phyloP scores from a whole-genome alignment of 2,113 vertebrate genomes.

The Neomonachus schauinslandi region DNA sequence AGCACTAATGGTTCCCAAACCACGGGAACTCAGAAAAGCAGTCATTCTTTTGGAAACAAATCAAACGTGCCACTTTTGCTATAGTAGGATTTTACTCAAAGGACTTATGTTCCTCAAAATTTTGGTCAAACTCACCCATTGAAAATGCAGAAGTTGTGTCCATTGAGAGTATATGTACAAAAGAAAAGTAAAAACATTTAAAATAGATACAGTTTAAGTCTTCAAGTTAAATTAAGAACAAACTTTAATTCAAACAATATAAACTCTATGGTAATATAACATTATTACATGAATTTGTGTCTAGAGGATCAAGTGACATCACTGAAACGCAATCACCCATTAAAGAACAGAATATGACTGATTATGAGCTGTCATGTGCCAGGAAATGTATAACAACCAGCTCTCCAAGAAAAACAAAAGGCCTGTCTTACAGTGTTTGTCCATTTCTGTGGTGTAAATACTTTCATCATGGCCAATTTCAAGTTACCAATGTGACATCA shows the following conservation, averaged over 20 bases:
- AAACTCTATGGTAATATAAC: background rate
- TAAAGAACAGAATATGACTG: constrained; percentile 29
- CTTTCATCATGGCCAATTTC: background rate
- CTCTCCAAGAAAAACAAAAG: background rate
- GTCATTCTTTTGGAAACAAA: constrained; percentile 36
- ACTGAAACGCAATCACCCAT: background rate
- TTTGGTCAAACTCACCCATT: constrained; percentile 54
- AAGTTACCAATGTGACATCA: background rate
- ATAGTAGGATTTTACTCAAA: background rate
- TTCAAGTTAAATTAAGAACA: constrained; percentile 34
- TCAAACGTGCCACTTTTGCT: background rate
- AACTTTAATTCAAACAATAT: constrained; percentile 35
- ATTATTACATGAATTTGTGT: constrained; percentile 45
- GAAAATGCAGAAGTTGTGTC: constrained; percentile 39
- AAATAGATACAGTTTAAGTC: constrained; percentile 29
- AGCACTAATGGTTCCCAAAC: constrained; percentile 9
- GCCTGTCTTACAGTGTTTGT: background rate
- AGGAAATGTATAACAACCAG: background rate
- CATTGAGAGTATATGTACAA: constrained; percentile 35
- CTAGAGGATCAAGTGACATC: background rate
- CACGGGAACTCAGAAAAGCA: background rate
- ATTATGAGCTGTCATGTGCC: background rate
- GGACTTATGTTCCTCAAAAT: background rate
- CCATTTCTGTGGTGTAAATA: constrained; percentile 18
- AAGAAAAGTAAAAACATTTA: constrained; percentile 52